phyloP scores from a whole-genome alignment of 2,797 vertebrate species.

The Amblyraja radiata region DNA sequence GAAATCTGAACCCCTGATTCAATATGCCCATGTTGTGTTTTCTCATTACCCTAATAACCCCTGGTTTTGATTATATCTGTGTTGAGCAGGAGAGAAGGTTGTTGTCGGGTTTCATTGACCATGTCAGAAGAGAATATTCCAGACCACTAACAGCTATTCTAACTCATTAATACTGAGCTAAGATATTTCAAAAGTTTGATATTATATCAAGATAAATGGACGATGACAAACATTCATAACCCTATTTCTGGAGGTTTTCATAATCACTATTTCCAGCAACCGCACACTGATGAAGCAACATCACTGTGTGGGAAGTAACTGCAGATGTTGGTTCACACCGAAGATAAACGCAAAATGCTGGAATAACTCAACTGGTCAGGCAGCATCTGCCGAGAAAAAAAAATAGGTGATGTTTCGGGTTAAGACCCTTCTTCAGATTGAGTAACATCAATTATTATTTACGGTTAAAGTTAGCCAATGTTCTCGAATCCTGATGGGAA shows the following conservation, averaged over 20 bases:
- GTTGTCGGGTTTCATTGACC: not conserved
- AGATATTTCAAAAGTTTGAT: not conserved
- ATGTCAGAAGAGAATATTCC: not conserved
- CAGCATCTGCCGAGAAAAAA: too few species aligned
- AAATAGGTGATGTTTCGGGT: too few species aligned
- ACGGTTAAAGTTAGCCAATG: not conserved
- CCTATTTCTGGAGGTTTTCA: not conserved
- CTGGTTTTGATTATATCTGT: not conserved
- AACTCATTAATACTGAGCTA: not conserved
- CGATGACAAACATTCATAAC: not conserved
- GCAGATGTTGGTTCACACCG: too few species aligned
- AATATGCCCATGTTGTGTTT: not conserved
- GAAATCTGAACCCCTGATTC: not conserved
- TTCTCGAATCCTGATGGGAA: not conserved
- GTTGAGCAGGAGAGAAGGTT: not conserved
- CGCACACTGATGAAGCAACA: not conserved
- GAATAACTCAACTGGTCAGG: too few species aligned
- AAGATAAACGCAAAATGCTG: too few species aligned
- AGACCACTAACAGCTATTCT: not conserved
- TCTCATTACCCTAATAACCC: not conserved
- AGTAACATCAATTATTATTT: not conserved
- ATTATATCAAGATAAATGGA: not conserved
- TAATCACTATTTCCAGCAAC: not conserved
- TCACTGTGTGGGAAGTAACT: too few species aligned
- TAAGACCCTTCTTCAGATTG: too few species aligned